Evolutionary conservation across 2,113 vertebrate genomes (phyloP), one percentile per base, ranked within the genome.

Genomic region (Mystacornis crossleyi): DNA sequence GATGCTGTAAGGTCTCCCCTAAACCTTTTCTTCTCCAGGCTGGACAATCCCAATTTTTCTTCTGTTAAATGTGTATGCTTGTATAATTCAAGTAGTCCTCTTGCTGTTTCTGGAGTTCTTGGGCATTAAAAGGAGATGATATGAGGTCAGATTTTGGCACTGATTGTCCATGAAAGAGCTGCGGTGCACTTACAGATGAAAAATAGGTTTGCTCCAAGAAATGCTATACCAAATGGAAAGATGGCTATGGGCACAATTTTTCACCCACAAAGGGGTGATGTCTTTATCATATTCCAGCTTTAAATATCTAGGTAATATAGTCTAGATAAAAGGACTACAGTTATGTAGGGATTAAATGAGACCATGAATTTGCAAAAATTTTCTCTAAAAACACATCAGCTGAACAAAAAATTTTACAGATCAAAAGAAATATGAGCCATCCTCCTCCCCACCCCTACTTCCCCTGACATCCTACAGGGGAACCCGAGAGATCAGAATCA

Each of bases 361-460:
- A 81, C 6, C 8, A 12, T 25, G 21, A 67, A 38, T 74, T 55
- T 62, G 18, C 24, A 75, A 73, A 50, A 18, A 61, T 9, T 45
- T 60, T 81, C 29, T 53, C 62, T 62, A 45, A 43, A 81, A 92
- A 18, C 6, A 43, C 3, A 18, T 36, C 28, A 84, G 12, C 10
- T 70, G 23, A 70, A 78, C 53, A 31, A 75, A 73, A 71, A 26
- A 2, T 2, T 50, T 43, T 50, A 50, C 8, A 40, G 7, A 54
- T 28, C 16, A 73, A 54, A 80, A 77, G 1, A 89, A 78, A 77
- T 13, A 28, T 2, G 0, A 16, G 3, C 2, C 16, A 7, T 23
- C 14, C 14, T 3, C 20, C 14, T 5, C 33, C 17, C 13, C n/a
- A n/a, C n/a, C 3, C 3, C 12, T 12, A 3, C 28, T 53, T 33